Evolutionary conservation across 2,888 invertebrate genomes (phyloP), one percentile per base, ranked within the genome.

Genomic region (Lycaena phlaeas): DNA sequence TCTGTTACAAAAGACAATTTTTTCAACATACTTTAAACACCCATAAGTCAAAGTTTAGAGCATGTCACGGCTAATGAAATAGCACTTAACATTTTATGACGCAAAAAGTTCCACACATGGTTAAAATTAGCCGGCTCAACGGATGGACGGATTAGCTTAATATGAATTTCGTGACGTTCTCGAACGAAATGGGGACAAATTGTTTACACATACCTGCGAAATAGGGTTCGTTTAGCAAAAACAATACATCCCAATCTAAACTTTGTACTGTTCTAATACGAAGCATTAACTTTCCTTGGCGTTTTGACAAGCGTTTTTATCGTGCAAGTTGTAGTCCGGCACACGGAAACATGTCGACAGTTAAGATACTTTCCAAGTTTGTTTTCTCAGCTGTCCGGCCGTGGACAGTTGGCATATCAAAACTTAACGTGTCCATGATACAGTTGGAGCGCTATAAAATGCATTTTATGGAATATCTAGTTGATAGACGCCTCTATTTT

Each of bases 31-130:
- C n/a, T n/a, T n/a, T n/a, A n/a, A n/a, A n/a, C 12, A 29, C 25
- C 41, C 42, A 37, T 42, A 44, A 27, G 15, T 36, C 14, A 38
- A 43, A 42, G 38, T 47, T 49, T 44, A 48, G 43, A 41, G 42
- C 44, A 48, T 45, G 64, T 67, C 65, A 78, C 68, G 74, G 68
- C 60, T 66, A 72, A 81, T 81, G 73, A 81, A 82, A 81, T 70
- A 74, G 57, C 77, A 73, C 73, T 79, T 77, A 74, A 59, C 54
- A 4, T 22, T 60, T 72, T 72, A 64, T 59, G 65, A 62, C 59
- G 71, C 76, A 79, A 82, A 79, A 77, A 82, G 69, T 54, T 55
- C 49, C 69, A 77, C 78, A 81, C 70, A 75, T 82, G 81, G 61
- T 60, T 58, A 57, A 68, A 77, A 76, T 79, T 78, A 78, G 67